Evolutionary conservation across 2,888 invertebrate species (phyloP).

Genomic region (Prosopocoilus inquinatus): DNA sequence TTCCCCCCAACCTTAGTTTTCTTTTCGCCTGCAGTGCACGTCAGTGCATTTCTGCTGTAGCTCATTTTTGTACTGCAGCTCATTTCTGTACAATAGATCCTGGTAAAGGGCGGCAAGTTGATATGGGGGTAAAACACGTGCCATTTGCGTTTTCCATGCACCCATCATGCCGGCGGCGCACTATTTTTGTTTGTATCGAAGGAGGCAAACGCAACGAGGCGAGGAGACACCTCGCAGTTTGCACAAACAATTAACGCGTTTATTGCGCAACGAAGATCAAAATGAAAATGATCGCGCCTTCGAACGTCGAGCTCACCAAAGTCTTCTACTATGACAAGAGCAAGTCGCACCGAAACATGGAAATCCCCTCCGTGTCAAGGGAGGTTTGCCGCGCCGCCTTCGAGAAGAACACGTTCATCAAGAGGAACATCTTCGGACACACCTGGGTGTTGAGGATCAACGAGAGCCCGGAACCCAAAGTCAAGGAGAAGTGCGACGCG

Average conservation of each 20-base stretch:
- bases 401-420: slow-evolving; percentile 40
- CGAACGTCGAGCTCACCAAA: slow-evolving; percentile 44
- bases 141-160: slow-evolving; percentile 1
- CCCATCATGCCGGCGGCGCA: neutral
- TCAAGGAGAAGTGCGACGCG: slow-evolving; percentile 20
- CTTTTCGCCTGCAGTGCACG: no score
- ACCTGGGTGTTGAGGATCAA: slow-evolving; percentile 48
- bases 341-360: slow-evolving; percentile 30
- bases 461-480: slow-evolving; percentile 33
- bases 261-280: neutral
- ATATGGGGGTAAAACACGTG: slow-evolving; percentile 11
- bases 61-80: slow-evolving; percentile 19
- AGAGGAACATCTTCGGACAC: slow-evolving; percentile 46
- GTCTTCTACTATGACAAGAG: slow-evolving; percentile 42
- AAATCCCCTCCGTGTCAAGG: slow-evolving; percentile 39
- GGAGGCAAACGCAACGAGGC: neutral
- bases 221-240: slow-evolving; percentile 2
- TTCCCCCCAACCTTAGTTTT: no score
- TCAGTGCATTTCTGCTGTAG: no score
- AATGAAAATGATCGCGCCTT: slow-evolving; percentile 8
- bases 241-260: neutral
- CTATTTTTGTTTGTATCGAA: slow-evolving; percentile 20
- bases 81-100: neutral
- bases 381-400: slow-evolving; percentile 32
- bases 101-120: slow-evolving; percentile 7